Evolutionary conservation across 64 coral and sea anemone species (phyloP), one percentile per base, ranked within the genome.

Genomic region (Pachyseris speciosa): DNA sequence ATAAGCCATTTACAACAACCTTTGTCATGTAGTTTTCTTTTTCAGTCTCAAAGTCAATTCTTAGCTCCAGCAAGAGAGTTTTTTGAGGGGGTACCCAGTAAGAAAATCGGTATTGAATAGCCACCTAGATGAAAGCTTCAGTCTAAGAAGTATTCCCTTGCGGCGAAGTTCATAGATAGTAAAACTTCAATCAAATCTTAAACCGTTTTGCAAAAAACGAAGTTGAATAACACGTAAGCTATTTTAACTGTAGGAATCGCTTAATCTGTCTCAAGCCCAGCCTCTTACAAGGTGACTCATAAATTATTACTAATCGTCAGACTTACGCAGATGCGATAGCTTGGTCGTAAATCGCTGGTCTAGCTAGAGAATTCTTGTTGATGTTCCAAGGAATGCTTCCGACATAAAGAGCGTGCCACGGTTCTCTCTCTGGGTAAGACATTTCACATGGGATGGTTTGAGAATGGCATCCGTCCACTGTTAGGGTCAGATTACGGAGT

Each of bases 391-490:
- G 89, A 75, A 92, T 61, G 16, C 66, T 71, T 4, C 89, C 89
- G 55, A 92, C 89, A 39, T 84, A 92, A 4, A 92, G 42, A 61
- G 50, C 58, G 7, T 83, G 16, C 38, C 42, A 70, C 2, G 20
- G 39, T 27, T 52, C 41, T 69, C 20, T 43, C 20, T 28, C 52
- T 3, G 47, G 60, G n/a, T 50, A 26, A 42, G 88, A 40, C 19
- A 31, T 64, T 4, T 24, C 2, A 58, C 77, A 81, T 6, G 16
- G 0, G 28, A 60, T 61, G 33, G 20, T 39, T 24, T 81, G 22
- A 17, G 53, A 61, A 61, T 81, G 11, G 39, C 77, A 81, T 60
- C 53, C 55, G 8, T 97, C 95, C 34, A 97, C 86, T 9, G 42
- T 84, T 8, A 97, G 75, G 9, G 45, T 60, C 2, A 92, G 84